phyloP scores from a whole-genome alignment of 2,797 vertebrate species.

The Choloepus didactylus region DNA sequence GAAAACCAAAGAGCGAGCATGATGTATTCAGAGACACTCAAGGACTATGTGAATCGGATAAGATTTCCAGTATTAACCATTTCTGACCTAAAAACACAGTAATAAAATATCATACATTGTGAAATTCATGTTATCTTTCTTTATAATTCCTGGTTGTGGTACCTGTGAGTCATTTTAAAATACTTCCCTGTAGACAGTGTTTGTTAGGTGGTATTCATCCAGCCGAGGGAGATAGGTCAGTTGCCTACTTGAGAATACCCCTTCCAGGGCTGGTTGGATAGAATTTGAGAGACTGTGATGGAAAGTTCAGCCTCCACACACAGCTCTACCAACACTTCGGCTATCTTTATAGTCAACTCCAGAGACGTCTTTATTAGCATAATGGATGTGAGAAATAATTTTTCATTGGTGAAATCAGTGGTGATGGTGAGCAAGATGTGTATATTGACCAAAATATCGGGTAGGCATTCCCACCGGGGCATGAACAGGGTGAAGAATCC shows the following conservation, averaged over 20 bases:
- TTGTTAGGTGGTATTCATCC: background rate
- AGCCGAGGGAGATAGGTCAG: background rate
- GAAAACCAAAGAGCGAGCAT: background rate
- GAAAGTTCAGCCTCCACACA: background rate
- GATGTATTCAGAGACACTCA: background rate
- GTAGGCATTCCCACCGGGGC: background rate
- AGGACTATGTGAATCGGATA: background rate
- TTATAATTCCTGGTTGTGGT: background rate
- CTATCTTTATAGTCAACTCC: constrained; percentile 4
- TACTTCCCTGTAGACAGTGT: background rate
- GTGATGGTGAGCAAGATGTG: constrained; percentile 1
- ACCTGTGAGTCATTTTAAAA: background rate
- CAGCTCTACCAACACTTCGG: constrained; percentile 7
- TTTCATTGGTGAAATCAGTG: constrained; percentile 44
- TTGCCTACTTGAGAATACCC: background rate
- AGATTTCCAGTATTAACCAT: constrained; percentile 7
- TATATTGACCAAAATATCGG: constrained; percentile 14
- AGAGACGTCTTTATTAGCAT: constrained; percentile 63
- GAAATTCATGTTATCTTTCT: background rate
- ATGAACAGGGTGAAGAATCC: background rate
- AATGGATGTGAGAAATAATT: constrained; percentile 39
- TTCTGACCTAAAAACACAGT: background rate
- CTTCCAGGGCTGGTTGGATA: background rate
- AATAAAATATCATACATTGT: background rate
- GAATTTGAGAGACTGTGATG: constrained; percentile 24